Percentiles rank a stretch among this genome's conserved stretches.
Evolutionary conservation across 2,888 invertebrate genomes (phyloP).

Genomic region (Nomada flava): DNA sequence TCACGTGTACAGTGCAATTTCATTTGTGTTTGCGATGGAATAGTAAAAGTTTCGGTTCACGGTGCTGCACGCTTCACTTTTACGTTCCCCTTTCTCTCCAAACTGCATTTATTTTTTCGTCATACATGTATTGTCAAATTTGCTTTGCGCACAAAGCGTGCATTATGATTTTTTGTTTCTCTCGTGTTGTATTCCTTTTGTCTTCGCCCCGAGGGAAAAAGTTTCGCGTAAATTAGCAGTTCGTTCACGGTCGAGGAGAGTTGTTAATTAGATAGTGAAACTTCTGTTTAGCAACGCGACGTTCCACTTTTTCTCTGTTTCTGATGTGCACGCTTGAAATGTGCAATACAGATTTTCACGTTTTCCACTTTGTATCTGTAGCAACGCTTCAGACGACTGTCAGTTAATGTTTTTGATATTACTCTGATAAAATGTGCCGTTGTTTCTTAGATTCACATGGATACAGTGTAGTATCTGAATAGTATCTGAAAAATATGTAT

Average conservation of each 20-base stretch:
- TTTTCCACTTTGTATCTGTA: not conserved
- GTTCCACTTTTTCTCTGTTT: not conserved
- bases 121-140: constrained; percentile 4
- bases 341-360: not conserved
- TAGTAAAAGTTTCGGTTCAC: constrained; percentile 1
- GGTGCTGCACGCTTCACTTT: not conserved
- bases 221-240: constrained; percentile 44
- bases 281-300: constrained; percentile 23
- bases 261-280: constrained; percentile 46
- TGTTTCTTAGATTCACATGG: too few relatives aligned
- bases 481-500: too few relatives aligned
- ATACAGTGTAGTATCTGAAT: too few relatives aligned
- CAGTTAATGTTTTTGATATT: not conserved
- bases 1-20: not conserved
- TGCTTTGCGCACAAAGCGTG: constrained; percentile 9
- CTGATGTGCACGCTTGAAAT: not conserved
- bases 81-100: not conserved
- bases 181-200: not conserved
- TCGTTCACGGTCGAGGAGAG: constrained; percentile 15
- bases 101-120: not conserved
- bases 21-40: not conserved
- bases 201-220: not conserved
- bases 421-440: too few relatives aligned
- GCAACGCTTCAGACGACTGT: not conserved
- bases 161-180: not conserved